Percentiles rank a stretch among this genome's conserved stretches.
Conservation (phyloP, 2,888 invertebrate species). For the Sepiola atlantica region DNA sequence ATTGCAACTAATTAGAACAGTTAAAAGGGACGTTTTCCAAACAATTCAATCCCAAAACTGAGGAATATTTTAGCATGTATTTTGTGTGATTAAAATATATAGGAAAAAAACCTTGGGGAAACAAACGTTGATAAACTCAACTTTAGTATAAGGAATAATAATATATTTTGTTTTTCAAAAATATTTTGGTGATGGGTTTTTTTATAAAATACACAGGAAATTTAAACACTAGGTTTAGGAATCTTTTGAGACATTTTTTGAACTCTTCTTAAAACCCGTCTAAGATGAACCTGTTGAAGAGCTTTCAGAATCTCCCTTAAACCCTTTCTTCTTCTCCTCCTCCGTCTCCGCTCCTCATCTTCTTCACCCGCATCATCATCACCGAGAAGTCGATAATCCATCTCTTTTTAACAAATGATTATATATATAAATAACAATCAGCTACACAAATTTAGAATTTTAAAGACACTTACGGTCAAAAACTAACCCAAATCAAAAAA, state of each 20-base stretch:
- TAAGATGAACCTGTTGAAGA: background rate
- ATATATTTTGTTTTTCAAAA: too few relatives aligned
- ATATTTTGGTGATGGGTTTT: too few relatives aligned
- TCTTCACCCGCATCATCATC: background rate
- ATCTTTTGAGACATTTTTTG: background rate
- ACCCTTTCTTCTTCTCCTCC: background rate
- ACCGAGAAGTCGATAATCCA: slow-evolving; percentile 4
- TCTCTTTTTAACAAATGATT: background rate
- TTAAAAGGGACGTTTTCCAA: too few relatives aligned
- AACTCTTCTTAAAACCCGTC: background rate
- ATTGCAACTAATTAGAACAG: too few relatives aligned
- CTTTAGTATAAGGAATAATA: too few relatives aligned
- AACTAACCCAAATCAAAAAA: too few relatives aligned
- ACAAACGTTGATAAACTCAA: too few relatives aligned
- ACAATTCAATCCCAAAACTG: too few relatives aligned
- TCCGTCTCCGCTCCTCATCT: background rate
- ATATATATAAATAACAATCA: background rate
- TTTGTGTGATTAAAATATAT: too few relatives aligned
- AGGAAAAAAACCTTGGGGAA: too few relatives aligned
- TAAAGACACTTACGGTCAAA: background rate
- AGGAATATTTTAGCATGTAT: too few relatives aligned
- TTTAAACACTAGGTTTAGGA: background rate
- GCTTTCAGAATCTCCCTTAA: background rate
- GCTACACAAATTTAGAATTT: background rate
- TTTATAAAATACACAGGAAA: too few relatives aligned